Conservation (phyloP, 2,888 invertebrate species). For the Torymus tubicola region DNA sequence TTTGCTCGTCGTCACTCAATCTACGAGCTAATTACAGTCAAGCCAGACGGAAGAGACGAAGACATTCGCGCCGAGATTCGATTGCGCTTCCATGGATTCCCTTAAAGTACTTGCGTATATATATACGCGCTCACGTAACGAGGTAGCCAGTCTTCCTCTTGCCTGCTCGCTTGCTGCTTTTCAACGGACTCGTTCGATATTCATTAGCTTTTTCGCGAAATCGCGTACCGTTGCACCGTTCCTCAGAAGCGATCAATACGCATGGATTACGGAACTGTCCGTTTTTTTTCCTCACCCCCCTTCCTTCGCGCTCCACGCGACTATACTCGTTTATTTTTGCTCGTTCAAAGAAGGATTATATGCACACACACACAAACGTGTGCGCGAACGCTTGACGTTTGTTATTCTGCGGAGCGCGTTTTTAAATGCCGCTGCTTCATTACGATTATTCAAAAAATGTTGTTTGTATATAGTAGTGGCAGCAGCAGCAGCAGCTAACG, state of each 20-base stretch:
- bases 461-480: conserved; percentile 11
- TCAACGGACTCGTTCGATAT: conserved; percentile 48
- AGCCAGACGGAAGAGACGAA: too few relatives aligned
- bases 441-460: conserved; percentile 23
- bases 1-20: background rate
- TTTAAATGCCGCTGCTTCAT: background rate
- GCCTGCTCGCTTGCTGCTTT: conserved; percentile 5
- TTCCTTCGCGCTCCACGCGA: background rate
- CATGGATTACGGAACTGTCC: background rate
- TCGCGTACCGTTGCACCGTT: conserved; percentile 28
- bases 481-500: too few relatives aligned
- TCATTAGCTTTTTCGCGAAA: conserved; percentile 53
- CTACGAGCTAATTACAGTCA: too few relatives aligned
- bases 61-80: conserved; percentile 16
- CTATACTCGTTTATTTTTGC: background rate
- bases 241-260: conserved; percentile 39
- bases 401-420: background rate
- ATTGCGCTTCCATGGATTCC: conserved; percentile 24
- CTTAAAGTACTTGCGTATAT: too few relatives aligned
- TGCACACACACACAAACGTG: too few relatives aligned
- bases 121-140: conserved; percentile 16
- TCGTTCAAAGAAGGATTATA: conserved; percentile 25
- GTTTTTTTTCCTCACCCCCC: background rate
- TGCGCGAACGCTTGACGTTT: background rate
- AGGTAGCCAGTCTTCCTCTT: background rate